Evolutionary conservation across 1,140 invertebrate species (phyloP).

Genomic region (Anoplophora glabripennis): DNA sequence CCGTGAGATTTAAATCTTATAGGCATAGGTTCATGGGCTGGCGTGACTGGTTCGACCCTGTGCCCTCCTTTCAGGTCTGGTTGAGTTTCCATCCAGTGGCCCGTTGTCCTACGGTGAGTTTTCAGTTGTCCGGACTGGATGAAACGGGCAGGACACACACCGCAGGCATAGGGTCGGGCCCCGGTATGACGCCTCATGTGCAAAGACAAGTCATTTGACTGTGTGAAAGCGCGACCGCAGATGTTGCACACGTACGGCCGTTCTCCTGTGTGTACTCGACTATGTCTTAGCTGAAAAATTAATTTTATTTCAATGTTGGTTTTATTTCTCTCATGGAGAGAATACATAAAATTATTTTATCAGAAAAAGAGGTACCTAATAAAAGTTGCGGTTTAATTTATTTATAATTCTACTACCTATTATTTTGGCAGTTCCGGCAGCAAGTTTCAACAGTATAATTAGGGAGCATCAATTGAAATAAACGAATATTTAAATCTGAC

Average conservation of each 20-base stretch:
- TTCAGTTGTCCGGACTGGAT: conserved; percentile 49
- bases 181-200: conserved; percentile 49
- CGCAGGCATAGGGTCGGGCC: conserved; percentile 46
- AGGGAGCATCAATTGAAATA: no score
- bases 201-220: conserved; percentile 50
- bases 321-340: no score
- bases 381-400: no score
- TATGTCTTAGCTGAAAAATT: conserved; percentile 43
- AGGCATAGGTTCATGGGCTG: conserved; percentile 41
- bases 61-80: conserved; percentile 48
- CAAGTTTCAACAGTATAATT: no score
- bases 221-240: conserved; percentile 49
- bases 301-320: background rate
- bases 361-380: no score
- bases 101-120: conserved; percentile 43
- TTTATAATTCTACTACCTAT: no score
- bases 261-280: conserved; percentile 51
- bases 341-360: no score
- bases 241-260: conserved; percentile 51
- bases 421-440: no score
- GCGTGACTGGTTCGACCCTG: conserved; percentile 46
- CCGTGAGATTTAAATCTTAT: conserved; percentile 45
- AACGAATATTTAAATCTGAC: no score
- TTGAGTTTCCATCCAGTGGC: conserved; percentile 48
- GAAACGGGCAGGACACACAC: conserved; percentile 46